phyloP scores from a whole-genome alignment of 2,888 invertebrate genomes.

The Caenorhabditis drosophilae region DNA sequence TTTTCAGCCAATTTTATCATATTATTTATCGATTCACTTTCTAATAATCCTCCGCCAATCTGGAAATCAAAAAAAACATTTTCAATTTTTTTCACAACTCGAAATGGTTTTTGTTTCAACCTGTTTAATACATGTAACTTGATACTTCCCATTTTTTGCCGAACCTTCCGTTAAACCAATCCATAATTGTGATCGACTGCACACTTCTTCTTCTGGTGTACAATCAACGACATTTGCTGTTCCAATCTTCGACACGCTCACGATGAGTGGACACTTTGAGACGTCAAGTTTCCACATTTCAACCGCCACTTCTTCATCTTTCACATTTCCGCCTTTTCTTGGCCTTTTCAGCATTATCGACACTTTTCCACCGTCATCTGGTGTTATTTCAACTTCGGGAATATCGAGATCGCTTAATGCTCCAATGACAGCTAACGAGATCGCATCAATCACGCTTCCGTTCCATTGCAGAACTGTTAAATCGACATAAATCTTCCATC shows the following conservation, averaged over 20 bases:
- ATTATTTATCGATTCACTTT: slow-evolving; percentile 54
- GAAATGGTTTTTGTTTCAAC: no score
- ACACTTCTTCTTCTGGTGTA: slow-evolving; percentile 56
- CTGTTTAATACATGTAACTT: slow-evolving; percentile 34
- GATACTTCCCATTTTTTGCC: background rate
- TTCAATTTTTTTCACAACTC: no score
- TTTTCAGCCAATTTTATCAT: slow-evolving; percentile 45
- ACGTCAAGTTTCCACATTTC: slow-evolving; percentile 56
- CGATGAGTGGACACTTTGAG: slow-evolving; percentile 54
- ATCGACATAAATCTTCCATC: slow-evolving; percentile 60
- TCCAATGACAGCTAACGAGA: slow-evolving; percentile 78
- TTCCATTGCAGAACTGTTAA: slow-evolving; percentile 83
- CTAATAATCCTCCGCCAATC: slow-evolving; percentile 53
- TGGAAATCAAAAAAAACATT: slow-evolving; percentile 7
- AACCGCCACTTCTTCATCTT: slow-evolving; percentile 38
- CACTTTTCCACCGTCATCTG: slow-evolving; percentile 57
- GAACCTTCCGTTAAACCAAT: slow-evolving; percentile 41
- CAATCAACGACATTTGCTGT: slow-evolving; percentile 57
- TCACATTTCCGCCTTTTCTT: slow-evolving; percentile 27
- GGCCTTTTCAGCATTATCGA: slow-evolving; percentile 48
- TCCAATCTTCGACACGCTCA: slow-evolving; percentile 59
- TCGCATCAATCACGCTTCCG: slow-evolving; percentile 93
- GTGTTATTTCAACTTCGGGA: slow-evolving; percentile 49
- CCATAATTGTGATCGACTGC: slow-evolving; percentile 53
- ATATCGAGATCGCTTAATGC: slow-evolving; percentile 58